Percentiles rank a stretch among this genome's conserved stretches.
These are phyloP conservation scores for Hyposoter didymator DNA, from an alignment of 2,888 invertebrate species.

Conservation along the genomic window DNA sequence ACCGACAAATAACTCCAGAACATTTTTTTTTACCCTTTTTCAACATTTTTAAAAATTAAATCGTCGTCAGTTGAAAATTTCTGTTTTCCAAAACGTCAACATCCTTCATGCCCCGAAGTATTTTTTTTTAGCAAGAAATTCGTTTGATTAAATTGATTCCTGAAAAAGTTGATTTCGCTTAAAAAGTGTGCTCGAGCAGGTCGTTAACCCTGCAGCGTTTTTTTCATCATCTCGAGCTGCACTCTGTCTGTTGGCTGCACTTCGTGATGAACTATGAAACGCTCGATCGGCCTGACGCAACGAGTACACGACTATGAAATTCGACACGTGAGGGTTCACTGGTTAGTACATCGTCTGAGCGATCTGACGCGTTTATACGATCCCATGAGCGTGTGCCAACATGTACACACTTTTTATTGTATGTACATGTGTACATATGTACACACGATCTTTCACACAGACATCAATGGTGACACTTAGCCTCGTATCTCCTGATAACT, in stretches of 20 bases:
- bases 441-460: conserved; percentile 10
- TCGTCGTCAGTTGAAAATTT: neutral
- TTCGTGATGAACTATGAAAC: conserved; percentile 39
- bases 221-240: neutral
- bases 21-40: neutral
- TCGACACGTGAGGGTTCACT: conserved; percentile 48
- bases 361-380: conserved; percentile 44
- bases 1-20: neutral
- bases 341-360: conserved; percentile 33
- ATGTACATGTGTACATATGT: conserved; percentile 6
- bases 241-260: conserved; percentile 13
- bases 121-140: too few species aligned
- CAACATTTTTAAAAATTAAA: neutral
- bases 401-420: conserved; percentile 12
- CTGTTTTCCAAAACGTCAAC: neutral
- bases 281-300: conserved; percentile 29
- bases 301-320: conserved; percentile 55
- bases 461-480: conserved; percentile 53
- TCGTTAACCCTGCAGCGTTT: conserved; percentile 32
- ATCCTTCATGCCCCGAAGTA: too few species aligned
- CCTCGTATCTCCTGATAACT: conserved; percentile 51
- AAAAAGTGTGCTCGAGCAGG: neutral
- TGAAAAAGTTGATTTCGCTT: neutral
- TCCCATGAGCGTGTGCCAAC: conserved; percentile 27
- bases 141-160: too few species aligned